phyloP scores from a whole-genome alignment of 2,888 invertebrate genomes.

The Acronicta leporina region DNA sequence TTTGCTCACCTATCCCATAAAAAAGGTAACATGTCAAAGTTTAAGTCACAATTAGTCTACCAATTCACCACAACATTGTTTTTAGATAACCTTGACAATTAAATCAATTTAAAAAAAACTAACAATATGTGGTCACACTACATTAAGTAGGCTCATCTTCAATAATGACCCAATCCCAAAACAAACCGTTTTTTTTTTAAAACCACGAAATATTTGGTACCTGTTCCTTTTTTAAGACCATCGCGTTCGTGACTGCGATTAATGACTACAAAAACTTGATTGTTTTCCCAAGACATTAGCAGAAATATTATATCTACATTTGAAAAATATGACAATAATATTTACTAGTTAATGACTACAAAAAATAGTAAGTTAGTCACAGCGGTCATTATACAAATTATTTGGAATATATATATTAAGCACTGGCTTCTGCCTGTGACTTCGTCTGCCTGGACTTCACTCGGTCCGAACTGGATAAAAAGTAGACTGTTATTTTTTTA shows the following conservation, averaged over 20 bases:
- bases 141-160: background rate
- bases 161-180: background rate
- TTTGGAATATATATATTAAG: constrained; percentile 4
- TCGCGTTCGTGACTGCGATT: constrained; percentile 2
- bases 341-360: constrained; percentile 28
- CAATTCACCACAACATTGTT: no score
- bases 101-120: background rate
- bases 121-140: constrained; percentile 2
- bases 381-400: constrained; percentile 30
- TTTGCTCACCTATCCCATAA: no score
- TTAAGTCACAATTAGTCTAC: no score
- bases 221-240: background rate
- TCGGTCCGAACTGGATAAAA: no score
- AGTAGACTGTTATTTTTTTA: no score
- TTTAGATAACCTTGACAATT: background rate
- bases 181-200: background rate
- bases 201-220: background rate
- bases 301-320: constrained; percentile 16
- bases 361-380: constrained; percentile 28
- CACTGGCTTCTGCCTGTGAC: background rate
- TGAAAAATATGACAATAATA: constrained; percentile 15
- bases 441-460: no score
- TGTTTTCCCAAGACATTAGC: constrained; percentile 11
- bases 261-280: constrained; percentile 29
- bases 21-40: no score